These are phyloP conservation scores for Nesogale talazaci DNA, from an alignment of 2,113 vertebrate genomes.

Conservation along the genomic window DNA sequence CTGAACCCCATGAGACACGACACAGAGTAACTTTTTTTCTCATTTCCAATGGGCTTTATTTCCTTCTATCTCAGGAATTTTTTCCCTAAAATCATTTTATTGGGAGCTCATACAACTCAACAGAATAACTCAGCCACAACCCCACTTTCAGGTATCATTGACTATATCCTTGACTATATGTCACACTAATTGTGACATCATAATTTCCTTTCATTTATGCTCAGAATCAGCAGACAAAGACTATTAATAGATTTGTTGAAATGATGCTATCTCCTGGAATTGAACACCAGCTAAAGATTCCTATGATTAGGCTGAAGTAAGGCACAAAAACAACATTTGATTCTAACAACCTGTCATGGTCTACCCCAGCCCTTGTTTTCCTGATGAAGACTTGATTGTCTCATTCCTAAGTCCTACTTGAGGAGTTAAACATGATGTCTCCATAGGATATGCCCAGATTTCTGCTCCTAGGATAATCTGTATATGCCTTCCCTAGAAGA, in stretches of 20 bases:
- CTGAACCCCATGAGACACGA: neutral
- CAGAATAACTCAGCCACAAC: neutral
- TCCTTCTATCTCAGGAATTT: no score
- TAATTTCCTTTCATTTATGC: neutral
- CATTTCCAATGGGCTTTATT: no score
- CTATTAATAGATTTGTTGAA: neutral
- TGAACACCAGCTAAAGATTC: neutral
- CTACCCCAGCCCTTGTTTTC: neutral
- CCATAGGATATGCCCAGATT: neutral
- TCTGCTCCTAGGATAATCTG: neutral
- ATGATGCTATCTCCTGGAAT: neutral
- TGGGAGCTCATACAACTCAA: no score
- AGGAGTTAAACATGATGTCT: neutral
- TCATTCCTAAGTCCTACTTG: neutral
- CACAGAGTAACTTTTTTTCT: neutral
- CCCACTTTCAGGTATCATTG: neutral
- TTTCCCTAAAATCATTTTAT: no score
- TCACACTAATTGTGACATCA: neutral
- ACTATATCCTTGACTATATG: neutral
- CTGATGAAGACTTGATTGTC: constrained; percentile 9
- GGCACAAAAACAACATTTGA: neutral
- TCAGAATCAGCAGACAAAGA: neutral
- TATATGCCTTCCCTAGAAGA: neutral
- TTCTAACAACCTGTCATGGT: neutral
- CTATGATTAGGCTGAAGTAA: neutral